Evolutionary conservation across 2,888 invertebrate species (phyloP).

Genomic region (Oligia fasciuncula): DNA sequence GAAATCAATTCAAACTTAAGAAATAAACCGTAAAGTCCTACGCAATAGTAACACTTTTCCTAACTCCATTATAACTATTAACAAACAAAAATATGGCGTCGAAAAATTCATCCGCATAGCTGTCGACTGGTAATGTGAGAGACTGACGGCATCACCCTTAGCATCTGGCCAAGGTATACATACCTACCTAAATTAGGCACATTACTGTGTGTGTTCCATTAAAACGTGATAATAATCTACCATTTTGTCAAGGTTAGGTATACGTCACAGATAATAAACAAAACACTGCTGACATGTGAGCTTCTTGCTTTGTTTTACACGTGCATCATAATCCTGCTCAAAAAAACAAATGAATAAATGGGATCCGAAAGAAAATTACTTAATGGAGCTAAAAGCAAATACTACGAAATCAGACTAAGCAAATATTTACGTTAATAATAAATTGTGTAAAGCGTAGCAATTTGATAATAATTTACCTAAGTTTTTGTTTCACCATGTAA

Average conservation of each 20-base stretch:
- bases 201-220: background rate
- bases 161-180: background rate
- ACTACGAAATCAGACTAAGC: background rate
- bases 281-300: background rate
- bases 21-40: too few species aligned
- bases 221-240: background rate
- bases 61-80: background rate
- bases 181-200: background rate
- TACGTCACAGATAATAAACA: constrained; percentile 16
- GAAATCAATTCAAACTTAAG: too few species aligned
- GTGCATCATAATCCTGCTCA: constrained; percentile 1
- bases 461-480: too few species aligned
- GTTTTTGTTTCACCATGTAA: background rate
- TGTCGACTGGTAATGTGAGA: background rate
- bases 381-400: constrained; percentile 4
- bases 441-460: background rate
- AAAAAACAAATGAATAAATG: background rate
- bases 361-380: constrained; percentile 4
- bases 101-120: background rate
- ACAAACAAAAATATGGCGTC: background rate
- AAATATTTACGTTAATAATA: constrained; percentile 14
- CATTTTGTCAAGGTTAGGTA: background rate
- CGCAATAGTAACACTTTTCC: too few species aligned
- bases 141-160: background rate
- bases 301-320: constrained; percentile 1